A percentile compares a stretch with the other conserved stretches of the same genome.
phyloP scores from a whole-genome alignment of 2,113 vertebrate genomes.

The Corythaeola cristata region DNA sequence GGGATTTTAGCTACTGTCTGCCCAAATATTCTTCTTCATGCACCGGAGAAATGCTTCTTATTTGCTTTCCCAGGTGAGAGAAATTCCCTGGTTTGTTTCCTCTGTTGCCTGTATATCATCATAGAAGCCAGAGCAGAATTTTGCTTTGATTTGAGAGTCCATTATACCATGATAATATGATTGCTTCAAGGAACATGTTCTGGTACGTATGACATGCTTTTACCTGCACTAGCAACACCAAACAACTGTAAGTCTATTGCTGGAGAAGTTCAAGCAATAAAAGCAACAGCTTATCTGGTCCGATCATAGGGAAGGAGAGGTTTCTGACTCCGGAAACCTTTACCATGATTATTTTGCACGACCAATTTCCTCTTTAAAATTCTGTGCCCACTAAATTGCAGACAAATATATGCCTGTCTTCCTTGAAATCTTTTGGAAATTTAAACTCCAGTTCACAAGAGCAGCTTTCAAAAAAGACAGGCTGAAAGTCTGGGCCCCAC shows the following conservation, averaged over 20 bases:
- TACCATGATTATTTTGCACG: not conserved
- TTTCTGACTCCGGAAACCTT: not conserved
- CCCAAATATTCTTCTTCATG: not conserved
- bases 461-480: not conserved
- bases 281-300: not conserved
- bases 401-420: not conserved
- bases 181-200: not conserved
- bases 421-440: not conserved
- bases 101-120: not conserved
- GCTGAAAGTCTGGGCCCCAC: not conserved
- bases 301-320: not conserved
- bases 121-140: not conserved
- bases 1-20: not conserved
- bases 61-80: not conserved
- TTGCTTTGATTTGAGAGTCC: slow-evolving; percentile 17
- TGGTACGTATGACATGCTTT: not conserved
- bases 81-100: not conserved
- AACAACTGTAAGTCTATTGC: not conserved
- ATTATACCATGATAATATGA: not conserved
- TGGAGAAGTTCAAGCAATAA: not conserved
- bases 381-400: not conserved
- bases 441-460: not conserved
- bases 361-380: not conserved
- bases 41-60: not conserved
- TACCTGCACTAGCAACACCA: not conserved